Evolutionary conservation across 2,888 invertebrate species (phyloP).

Genomic region (Spodoptera exigua): DNA sequence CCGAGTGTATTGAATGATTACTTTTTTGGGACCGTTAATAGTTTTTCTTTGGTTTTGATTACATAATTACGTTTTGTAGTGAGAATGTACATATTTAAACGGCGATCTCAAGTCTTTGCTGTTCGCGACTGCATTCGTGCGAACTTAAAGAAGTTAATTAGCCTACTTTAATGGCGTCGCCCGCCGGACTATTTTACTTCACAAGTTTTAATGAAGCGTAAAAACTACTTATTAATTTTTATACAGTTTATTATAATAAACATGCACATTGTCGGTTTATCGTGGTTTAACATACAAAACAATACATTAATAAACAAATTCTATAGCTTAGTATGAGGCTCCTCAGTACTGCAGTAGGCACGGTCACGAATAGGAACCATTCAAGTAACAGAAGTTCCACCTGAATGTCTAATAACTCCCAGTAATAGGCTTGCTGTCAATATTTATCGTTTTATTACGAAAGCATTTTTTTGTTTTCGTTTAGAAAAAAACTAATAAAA

Average conservation of each 20-base stretch:
- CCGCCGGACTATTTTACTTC: slow-evolving; percentile 33
- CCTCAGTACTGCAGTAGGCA: neutral
- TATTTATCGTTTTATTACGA: slow-evolving; percentile 43
- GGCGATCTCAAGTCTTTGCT: slow-evolving; percentile 42
- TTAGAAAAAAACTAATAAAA: slow-evolving; percentile 70
- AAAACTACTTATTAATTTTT: slow-evolving; percentile 40
- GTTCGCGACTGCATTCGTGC: slow-evolving; percentile 49
- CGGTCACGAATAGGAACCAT: slow-evolving; percentile 10
- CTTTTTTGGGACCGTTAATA: slow-evolving; percentile 73
- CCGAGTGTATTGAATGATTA: slow-evolving; percentile 79
- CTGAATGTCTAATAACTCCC: slow-evolving; percentile 34
- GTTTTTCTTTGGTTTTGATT: slow-evolving; percentile 75
- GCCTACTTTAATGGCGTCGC: slow-evolving; percentile 34
- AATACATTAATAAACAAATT: neutral
- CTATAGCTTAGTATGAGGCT: too few relatives aligned
- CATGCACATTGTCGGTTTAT: slow-evolving; percentile 17
- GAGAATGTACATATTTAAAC: slow-evolving; percentile 37
- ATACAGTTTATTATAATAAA: slow-evolving; percentile 19
- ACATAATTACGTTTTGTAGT: slow-evolving; percentile 66
- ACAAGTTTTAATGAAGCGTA: slow-evolving; percentile 50
- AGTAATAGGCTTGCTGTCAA: slow-evolving; percentile 27
- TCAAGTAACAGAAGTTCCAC: slow-evolving; percentile 23
- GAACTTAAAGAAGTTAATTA: slow-evolving; percentile 57
- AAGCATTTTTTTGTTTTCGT: slow-evolving; percentile 25
- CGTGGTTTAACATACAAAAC: neutral